Evolutionary conservation across 2,113 vertebrate genomes (phyloP).

Genomic region (Rattus rattus): DNA sequence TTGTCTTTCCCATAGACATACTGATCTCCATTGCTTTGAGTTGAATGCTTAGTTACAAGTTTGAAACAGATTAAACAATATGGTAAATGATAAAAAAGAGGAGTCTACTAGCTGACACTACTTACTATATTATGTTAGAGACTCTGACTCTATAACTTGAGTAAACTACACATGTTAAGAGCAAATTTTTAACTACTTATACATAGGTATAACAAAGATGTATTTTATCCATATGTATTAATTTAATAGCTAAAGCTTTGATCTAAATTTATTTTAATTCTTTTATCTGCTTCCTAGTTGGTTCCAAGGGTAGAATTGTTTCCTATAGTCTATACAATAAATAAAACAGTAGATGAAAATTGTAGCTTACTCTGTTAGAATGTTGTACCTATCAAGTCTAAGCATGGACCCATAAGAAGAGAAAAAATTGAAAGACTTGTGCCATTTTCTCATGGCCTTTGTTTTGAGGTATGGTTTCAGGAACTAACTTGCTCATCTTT

Average conservation of each 20-base stretch:
- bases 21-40: background rate
- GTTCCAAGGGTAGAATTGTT: constrained; percentile 24
- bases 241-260: constrained; percentile 13
- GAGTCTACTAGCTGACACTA: background rate
- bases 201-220: background rate
- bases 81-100: background rate
- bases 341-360: constrained; percentile 36
- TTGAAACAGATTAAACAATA: constrained; percentile 31
- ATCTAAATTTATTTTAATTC: background rate
- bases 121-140: background rate
- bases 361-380: background rate
- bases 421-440: background rate
- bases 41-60: constrained; percentile 17
- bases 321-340: background rate
- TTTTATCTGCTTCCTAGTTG: constrained; percentile 34
- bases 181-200: background rate
- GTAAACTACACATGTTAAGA: background rate
- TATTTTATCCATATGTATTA: constrained; percentile 13
- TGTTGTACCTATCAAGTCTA: background rate
- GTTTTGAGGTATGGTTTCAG: background rate
- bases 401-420: background rate
- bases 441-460: background rate
- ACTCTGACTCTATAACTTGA: constrained; percentile 6
- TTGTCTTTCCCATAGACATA: background rate
- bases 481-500: background rate